phyloP scores from a whole-genome alignment of 2,113 vertebrate genomes.

The Rhinogobius similis region DNA sequence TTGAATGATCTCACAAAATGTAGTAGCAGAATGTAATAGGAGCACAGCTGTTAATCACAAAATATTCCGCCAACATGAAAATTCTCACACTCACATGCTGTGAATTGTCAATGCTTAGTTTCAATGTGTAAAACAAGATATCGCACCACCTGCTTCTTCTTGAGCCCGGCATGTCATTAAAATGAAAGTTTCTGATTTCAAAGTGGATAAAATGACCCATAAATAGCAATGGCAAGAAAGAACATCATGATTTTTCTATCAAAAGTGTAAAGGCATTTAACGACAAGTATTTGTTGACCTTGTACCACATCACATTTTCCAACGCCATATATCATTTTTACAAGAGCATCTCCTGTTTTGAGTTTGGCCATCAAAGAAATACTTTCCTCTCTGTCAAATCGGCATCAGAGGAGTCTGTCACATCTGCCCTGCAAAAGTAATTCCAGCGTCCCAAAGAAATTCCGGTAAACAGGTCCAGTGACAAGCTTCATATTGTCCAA shows the following conservation, averaged over 20 bases:
- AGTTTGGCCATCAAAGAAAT: slow-evolving; percentile 2
- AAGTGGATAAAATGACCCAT: slow-evolving; percentile 7
- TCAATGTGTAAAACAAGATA: slow-evolving; percentile 31
- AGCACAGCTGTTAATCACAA: not conserved
- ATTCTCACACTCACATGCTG: not conserved
- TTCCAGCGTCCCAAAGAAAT: slow-evolving; percentile 34
- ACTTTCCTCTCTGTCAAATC: slow-evolving; percentile 28
- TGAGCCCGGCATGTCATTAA: slow-evolving; percentile 16
- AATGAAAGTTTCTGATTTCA: slow-evolving; percentile 18
- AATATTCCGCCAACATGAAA: not conserved
- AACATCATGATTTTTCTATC: not conserved
- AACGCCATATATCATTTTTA: not conserved
- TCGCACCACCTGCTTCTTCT: slow-evolving; percentile 40
- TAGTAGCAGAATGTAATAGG: not conserved
- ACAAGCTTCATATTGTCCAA: slow-evolving; percentile 12
- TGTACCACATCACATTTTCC: slow-evolving; percentile 1
- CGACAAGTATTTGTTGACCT: not conserved
- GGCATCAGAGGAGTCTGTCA: not conserved
- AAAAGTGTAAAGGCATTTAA: not conserved
- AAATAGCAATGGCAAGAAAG: not conserved
- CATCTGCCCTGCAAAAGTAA: slow-evolving; percentile 16
- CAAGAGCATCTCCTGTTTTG: not conserved
- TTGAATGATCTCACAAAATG: not conserved
- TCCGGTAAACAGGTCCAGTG: slow-evolving; percentile 11
- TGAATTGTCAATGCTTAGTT: slow-evolving; percentile 4